Conservation (phyloP, 2,888 invertebrate species). For the Drosophila algonquin region DNA sequence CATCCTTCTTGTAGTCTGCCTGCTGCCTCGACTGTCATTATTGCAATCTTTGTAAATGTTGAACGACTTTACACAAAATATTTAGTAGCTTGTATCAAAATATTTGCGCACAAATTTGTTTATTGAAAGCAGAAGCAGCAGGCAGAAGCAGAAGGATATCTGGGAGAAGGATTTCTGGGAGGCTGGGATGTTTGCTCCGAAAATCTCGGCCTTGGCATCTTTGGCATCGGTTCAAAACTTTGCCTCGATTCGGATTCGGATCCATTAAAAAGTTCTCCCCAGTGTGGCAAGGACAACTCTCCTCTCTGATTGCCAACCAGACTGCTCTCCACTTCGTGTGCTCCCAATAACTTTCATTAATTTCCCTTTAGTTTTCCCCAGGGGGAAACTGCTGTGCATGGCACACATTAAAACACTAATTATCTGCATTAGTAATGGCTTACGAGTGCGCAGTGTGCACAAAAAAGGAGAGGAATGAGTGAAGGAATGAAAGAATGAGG, state of each 20-base stretch:
- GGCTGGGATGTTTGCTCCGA: conserved; percentile 31
- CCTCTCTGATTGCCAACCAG: conserved; percentile 15
- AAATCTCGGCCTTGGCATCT: conserved; percentile 29
- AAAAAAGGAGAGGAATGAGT: conserved; percentile 2
- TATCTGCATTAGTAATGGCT: conserved; percentile 59
- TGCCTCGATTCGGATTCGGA: conserved; percentile 18
- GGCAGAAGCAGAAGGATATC: not conserved
- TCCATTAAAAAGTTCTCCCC: conserved; percentile 49
- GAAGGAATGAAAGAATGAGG: not conserved
- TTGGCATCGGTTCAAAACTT: conserved; percentile 40
- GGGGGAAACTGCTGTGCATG: not conserved
- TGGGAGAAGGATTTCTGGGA: not conserved
- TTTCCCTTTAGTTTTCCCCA: conserved; percentile 9
- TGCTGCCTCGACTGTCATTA: conserved; percentile 57
- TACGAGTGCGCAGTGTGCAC: conserved; percentile 14
- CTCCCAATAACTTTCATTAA: conserved; percentile 41
- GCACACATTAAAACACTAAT: conserved; percentile 54
- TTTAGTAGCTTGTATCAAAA: conserved; percentile 60
- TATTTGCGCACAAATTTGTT: conserved; percentile 59
- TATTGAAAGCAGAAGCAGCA: conserved; percentile 41
- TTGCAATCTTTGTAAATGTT: conserved; percentile 65
- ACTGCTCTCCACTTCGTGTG: not conserved
- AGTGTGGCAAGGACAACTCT: conserved; percentile 19
- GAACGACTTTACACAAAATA: conserved; percentile 56
- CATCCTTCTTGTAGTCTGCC: not conserved